A percentile compares a stretch with the other conserved stretches of the same genome.
Conservation (phyloP, 2,888 invertebrate species). For the Hyppa rectilinea region DNA sequence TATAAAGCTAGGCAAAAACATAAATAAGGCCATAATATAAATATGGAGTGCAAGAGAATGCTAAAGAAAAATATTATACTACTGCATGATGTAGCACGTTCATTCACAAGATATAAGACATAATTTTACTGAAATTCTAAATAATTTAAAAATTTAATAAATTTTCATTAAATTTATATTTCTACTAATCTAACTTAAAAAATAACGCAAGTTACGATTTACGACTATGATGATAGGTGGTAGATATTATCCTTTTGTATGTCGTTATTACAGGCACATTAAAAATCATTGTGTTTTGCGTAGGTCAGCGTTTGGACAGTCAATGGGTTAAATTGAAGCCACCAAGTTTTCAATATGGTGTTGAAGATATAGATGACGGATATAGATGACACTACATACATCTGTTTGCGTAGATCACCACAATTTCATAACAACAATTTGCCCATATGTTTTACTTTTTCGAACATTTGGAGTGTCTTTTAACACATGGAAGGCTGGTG, state of each 20-base stretch:
- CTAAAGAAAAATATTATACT: not conserved
- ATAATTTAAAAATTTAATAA: too few relatives aligned
- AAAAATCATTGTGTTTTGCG: too few relatives aligned
- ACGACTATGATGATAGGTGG: not conserved
- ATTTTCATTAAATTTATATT: not conserved
- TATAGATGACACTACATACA: not conserved
- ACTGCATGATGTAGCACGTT: not conserved
- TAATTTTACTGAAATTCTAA: not conserved
- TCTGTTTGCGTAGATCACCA: not conserved
- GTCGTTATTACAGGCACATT: too few relatives aligned
- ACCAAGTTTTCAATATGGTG: not conserved
- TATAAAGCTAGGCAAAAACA: constrained; percentile 2
- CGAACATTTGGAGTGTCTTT: not conserved
- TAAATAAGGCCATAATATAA: not conserved
- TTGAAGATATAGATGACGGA: not conserved
- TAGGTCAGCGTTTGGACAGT: too few relatives aligned
- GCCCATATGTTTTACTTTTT: not conserved
- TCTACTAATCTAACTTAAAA: not conserved
- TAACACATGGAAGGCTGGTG: not conserved
- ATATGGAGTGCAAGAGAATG: not conserved
- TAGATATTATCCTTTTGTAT: too few relatives aligned
- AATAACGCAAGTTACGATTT: not conserved
- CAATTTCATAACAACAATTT: not conserved
- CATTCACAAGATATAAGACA: not conserved
- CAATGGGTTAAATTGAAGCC: too few relatives aligned